phyloP scores from a whole-genome alignment of 2,797 vertebrate genomes.

The Gadopsis bispinosus region DNA sequence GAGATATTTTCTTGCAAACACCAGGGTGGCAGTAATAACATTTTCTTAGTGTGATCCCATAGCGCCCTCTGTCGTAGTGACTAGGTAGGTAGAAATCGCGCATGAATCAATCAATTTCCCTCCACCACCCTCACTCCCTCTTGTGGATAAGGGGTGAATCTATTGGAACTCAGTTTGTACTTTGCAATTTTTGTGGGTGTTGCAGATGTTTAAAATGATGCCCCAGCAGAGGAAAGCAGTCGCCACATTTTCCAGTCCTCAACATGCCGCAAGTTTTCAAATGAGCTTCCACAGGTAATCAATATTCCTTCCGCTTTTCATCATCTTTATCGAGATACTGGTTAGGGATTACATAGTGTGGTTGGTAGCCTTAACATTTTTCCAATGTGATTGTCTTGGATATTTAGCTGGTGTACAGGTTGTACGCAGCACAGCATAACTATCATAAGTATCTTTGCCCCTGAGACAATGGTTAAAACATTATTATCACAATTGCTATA shows the following conservation, averaged over 20 bases:
- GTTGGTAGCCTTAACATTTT: conserved; percentile 13
- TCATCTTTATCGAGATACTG: background rate
- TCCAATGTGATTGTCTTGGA: background rate
- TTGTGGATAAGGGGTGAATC: conserved; percentile 40
- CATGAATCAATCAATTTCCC: conserved; percentile 24
- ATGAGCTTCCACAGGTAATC: conserved; percentile 97
- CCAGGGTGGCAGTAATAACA: background rate
- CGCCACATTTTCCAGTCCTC: conserved; percentile 92
- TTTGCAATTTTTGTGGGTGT: conserved; percentile 47
- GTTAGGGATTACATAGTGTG: background rate
- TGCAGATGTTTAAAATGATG: conserved; percentile 95
- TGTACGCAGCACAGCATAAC: background rate
- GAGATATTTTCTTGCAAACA: conserved; percentile 1
- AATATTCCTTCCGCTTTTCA: background rate
- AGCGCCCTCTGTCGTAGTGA: conserved; percentile 72
- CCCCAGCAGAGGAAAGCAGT: conserved; percentile 97
- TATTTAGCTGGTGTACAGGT: background rate
- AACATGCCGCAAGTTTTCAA: conserved; percentile 94
- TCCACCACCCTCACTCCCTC: conserved; percentile 65
- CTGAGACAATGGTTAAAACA: conserved; percentile 46
- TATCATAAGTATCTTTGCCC: conserved; percentile 15
- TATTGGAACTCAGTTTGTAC: background rate
- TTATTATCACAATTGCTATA: conserved; percentile 67
- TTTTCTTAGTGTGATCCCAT: conserved; percentile 45
- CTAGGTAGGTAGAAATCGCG: conserved; percentile 13